These are phyloP conservation scores for Cheilosia pagana DNA, from an alignment of 2,888 invertebrate species.

Conservation along the genomic window DNA sequence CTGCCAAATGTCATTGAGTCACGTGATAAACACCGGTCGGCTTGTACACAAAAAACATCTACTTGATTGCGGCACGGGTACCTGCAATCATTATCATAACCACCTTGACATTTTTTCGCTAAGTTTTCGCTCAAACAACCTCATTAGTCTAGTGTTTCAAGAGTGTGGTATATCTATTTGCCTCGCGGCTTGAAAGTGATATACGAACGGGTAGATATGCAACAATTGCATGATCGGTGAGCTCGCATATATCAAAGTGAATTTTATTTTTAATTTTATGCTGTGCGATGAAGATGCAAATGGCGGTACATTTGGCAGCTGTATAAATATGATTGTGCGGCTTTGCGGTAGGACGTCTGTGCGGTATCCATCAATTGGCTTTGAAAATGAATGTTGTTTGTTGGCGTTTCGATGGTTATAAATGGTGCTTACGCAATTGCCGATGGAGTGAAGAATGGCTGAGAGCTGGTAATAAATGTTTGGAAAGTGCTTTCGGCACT, in stretches of 20 bases:
- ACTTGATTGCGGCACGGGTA: background rate
- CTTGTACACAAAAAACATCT: background rate
- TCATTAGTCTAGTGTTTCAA: conserved; percentile 68
- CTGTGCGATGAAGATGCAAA: conserved; percentile 10
- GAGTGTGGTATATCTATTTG: conserved; percentile 13
- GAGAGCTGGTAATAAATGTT: too few relatives aligned
- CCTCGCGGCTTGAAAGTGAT: conserved; percentile 26
- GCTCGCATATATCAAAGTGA: conserved; percentile 32
- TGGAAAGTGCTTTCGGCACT: too few relatives aligned
- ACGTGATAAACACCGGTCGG: conserved; percentile 48
- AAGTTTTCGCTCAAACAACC: conserved; percentile 60
- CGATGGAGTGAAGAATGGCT: too few relatives aligned
- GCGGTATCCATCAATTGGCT: conserved; percentile 7
- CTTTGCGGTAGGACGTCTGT: background rate
- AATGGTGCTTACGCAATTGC: too few relatives aligned
- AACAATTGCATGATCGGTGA: conserved; percentile 45
- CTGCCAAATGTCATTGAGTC: conserved; percentile 50
- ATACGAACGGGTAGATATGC: conserved; percentile 1
- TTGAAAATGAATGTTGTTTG: background rate
- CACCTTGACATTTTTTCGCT: conserved; percentile 70
- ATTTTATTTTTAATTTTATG: background rate
- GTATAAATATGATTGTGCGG: background rate
- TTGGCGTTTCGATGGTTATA: background rate
- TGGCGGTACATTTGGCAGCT: background rate
- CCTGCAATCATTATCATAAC: conserved; percentile 32